A percentile compares a stretch with the other conserved stretches of the same genome.
phyloP scores from a whole-genome alignment of 2,888 invertebrate species.

The Ectropis crepuscularia region DNA sequence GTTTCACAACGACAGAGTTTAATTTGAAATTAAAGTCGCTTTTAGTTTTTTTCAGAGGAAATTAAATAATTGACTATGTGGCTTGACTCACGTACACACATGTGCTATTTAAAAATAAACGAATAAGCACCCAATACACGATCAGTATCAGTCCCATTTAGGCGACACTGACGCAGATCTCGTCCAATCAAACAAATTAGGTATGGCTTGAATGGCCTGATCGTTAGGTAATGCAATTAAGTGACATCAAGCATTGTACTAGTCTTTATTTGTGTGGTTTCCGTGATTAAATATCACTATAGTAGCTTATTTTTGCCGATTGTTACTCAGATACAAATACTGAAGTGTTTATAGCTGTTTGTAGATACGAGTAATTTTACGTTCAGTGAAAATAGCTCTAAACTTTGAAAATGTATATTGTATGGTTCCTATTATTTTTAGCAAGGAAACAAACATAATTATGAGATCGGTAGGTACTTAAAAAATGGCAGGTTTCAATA shows the following conservation, averaged over 20 bases:
- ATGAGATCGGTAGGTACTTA: too few relatives aligned
- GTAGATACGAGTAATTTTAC: too few relatives aligned
- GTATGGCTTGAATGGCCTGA: slow-evolving; percentile 11
- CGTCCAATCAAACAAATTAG: slow-evolving; percentile 25
- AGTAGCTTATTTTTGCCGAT: neutral
- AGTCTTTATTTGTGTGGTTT: slow-evolving; percentile 5
- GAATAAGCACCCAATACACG: slow-evolving; percentile 14
- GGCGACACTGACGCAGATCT: slow-evolving; percentile 22
- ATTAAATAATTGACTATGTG: neutral
- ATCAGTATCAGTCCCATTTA: slow-evolving; percentile 15
- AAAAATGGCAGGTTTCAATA: too few relatives aligned
- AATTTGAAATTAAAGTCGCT: too few relatives aligned
- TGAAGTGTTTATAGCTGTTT: too few relatives aligned
- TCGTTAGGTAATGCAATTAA: slow-evolving; percentile 43
- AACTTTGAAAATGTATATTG: too few relatives aligned
- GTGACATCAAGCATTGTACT: slow-evolving; percentile 40
- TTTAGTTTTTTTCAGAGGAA: too few relatives aligned
- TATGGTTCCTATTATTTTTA: too few relatives aligned
- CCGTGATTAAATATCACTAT: neutral
- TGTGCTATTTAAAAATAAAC: slow-evolving; percentile 17
- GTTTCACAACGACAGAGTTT: too few relatives aligned
- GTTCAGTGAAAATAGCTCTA: too few relatives aligned
- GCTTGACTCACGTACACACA: slow-evolving; percentile 10
- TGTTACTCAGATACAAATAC: too few relatives aligned
- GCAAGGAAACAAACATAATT: too few relatives aligned